phyloP scores from a whole-genome alignment of 2,113 vertebrate species.

The Redunca redunca region DNA sequence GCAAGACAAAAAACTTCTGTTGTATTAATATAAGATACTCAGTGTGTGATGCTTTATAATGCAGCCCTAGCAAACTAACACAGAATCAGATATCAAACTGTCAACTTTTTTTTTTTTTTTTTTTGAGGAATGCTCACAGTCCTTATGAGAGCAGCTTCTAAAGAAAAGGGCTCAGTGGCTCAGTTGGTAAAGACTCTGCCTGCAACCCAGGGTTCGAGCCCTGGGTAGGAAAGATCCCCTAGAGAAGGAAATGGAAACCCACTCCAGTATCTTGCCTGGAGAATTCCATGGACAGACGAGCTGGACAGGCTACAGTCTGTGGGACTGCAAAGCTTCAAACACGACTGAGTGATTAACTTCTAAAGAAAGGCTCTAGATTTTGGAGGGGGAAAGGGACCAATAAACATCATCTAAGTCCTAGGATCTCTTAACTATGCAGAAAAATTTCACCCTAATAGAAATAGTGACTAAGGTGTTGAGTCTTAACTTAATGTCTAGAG shows the following conservation, averaged over 20 bases:
- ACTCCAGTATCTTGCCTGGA: background rate
- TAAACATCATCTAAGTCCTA: background rate
- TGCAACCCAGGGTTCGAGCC: background rate
- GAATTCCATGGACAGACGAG: background rate
- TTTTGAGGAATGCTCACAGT: background rate
- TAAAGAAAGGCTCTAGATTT: background rate
- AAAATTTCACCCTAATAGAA: background rate
- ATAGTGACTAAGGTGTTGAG: background rate
- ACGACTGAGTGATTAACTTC: background rate
- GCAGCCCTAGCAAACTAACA: background rate
- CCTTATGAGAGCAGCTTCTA: background rate
- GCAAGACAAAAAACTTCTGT: background rate
- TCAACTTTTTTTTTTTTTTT: background rate
- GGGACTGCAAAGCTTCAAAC: rapidly evolving
- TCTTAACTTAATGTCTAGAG: background rate
- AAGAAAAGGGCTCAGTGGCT: background rate
- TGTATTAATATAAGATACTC: background rate
- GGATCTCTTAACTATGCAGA: background rate
- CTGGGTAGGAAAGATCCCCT: background rate
- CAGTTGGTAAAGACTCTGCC: background rate
- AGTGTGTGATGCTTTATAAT: background rate
- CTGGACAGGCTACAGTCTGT: background rate
- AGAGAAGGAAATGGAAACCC: background rate
- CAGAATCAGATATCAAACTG: background rate
- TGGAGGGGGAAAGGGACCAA: background rate